Percentiles rank a stretch among this genome's conserved stretches.
These are phyloP conservation scores for Ceyx margarethae DNA, from an alignment of 2,113 vertebrate species.

Conservation along the genomic window DNA sequence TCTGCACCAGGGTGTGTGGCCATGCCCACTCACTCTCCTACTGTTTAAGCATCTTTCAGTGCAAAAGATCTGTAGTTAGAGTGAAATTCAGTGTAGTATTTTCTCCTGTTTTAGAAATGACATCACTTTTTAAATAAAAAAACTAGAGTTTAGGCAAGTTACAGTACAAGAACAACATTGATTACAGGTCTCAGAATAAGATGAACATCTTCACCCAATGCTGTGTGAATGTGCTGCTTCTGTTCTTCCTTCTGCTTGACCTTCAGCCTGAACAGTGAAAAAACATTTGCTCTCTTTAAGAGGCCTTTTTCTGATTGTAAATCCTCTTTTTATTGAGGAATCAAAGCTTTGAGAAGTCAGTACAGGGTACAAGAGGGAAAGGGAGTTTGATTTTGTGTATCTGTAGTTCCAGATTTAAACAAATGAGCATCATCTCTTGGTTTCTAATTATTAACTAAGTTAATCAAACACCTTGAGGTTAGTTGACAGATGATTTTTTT, in stretches of 20 bases:
- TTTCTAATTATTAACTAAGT: neutral
- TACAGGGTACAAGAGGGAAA: neutral
- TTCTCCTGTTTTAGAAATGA: neutral
- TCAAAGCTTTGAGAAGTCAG: neutral
- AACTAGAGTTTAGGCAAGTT: neutral
- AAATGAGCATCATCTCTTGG: neutral
- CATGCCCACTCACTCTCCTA: neutral
- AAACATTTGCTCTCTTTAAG: neutral
- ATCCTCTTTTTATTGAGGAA: neutral
- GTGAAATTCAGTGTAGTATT: neutral
- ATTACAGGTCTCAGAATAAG: neutral
- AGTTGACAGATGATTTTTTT: neutral
- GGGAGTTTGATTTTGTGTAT: neutral
- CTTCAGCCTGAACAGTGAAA: neutral
- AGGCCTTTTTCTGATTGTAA: neutral
- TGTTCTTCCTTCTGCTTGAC: neutral
- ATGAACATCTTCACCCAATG: neutral
- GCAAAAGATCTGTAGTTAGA: neutral
- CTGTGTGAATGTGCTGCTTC: neutral
- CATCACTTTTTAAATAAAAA: neutral
- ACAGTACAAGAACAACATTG: neutral
- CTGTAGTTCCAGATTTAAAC: neutral
- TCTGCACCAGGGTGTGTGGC: neutral
- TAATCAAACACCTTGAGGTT: neutral
- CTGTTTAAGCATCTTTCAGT: neutral